Base-by-base conservation (phyloP, 1,140 invertebrate species). In the Batillaria attramentaria region DNA sequence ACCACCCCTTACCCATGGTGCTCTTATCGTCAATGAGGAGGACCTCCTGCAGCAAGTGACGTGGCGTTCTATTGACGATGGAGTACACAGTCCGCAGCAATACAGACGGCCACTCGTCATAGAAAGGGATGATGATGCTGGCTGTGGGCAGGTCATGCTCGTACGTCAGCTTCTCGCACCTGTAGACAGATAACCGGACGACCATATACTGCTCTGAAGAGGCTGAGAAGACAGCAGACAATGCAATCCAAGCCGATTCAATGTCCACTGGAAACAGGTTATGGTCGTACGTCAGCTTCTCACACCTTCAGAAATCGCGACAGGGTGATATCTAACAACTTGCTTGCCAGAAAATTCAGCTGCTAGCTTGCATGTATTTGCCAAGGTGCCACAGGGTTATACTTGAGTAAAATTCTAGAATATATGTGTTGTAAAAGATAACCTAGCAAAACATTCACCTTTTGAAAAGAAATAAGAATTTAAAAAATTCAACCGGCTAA, bases 81-180 rank as follows among this genome's bases (percentile, higher is more conserved):
- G 96, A 96, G 85, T 97, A 94, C 28, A 99, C 91, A 0, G 97
- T 98, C 85, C 98, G 92, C 77, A 98, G 91, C 1, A 99, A 91
- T 4, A 97, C 97, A 78, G 94, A 93, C 77, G 94, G 95, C 87
- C 98, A 97, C 91, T 99, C 98, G 91, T 99, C 98, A 89, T 97
- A 98, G 88, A 99, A 99, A 87, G 97, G 98, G 87, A 99, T 96
- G n/a, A 99, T 94, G 39, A 99, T 93, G 62, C 95, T 96, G 1
- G 95, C 95, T 79, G 93, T 93, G 65, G 95, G 95, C 66, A 97
- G 90, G 77, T 31, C 42, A 16, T 50, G 4, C 20, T 42, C 24
- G 46, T 72, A 54, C 37, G 24, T 41, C 69, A 41, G 3, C n/a
- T n/a, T 41, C 5, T n/a, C 39, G n/a, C 69, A 72, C 10, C 69